phyloP scores from a whole-genome alignment of 2,797 vertebrate species.

The Acipenser oxyrinchus region DNA sequence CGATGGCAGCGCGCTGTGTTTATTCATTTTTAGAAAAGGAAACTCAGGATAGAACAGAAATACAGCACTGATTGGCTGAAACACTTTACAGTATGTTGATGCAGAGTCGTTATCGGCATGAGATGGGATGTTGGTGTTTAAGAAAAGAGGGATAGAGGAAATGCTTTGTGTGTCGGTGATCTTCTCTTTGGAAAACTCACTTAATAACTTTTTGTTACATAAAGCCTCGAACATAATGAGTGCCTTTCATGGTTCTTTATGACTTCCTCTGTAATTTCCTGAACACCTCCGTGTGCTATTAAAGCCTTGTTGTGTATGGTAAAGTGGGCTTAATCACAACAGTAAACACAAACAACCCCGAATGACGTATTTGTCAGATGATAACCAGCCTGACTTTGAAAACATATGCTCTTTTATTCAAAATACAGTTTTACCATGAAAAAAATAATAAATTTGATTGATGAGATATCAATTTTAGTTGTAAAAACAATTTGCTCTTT shows the following conservation, averaged over 20 bases:
- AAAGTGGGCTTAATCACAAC: constrained; percentile 25
- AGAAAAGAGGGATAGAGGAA: neutral
- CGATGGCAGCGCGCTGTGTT: no score
- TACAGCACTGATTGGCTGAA: no score
- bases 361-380: constrained; percentile 31
- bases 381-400: constrained; percentile 34
- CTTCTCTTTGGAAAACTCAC: constrained; percentile 2
- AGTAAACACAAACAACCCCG: constrained; percentile 26
- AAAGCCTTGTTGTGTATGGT: constrained; percentile 24
- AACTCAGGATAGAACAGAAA: no score
- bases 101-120: no score
- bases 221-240: constrained; percentile 8
- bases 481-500: no score
- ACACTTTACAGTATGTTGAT: no score
- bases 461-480: neutral
- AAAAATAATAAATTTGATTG: neutral
- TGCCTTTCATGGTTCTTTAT: constrained; percentile 15
- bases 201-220: constrained; percentile 7
- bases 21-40: no score
- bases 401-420: constrained; percentile 6
- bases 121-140: no score
- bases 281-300: constrained; percentile 17
- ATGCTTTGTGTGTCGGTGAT: neutral
- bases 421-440: no score
- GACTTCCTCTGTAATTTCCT: constrained; percentile 23